Base-by-base conservation (phyloP, 2,888 invertebrate species). In the Molanna angustata region DNA sequence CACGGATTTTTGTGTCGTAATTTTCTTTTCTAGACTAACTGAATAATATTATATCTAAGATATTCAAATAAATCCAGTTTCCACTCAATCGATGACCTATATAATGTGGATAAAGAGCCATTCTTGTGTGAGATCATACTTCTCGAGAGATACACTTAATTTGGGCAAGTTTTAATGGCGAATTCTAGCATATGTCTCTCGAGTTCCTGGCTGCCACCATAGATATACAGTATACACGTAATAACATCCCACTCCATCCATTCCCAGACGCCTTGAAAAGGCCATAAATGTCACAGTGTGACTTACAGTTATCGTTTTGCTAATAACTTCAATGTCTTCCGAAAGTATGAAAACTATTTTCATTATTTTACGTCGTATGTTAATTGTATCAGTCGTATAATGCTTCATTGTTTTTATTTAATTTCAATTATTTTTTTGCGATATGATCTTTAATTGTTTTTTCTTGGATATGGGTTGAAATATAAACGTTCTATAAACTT, bases 281-380 rank as follows among this genome's bases (percentile, higher is more conserved):
- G 56, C 49, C 45, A 56, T 56, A 48, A 56, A 56, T 33, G 56
- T 56, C 56, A 14, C 48, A 31, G 31, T n/a, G 21, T 52, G 44
- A 56, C 22, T 50, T 20, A 52, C 52, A 46, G 52, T 37, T 37
- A 37, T 37, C 18, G 37, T 37, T 37, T 37, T 37, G 18, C 37
- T 37, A 37, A 37, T 37, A 37, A 37, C 37, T 37, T 37, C 37
- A 37, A 37, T 17, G 37, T 16, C 37, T 37, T 37, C n/a, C n/a
- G 37, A 37, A 18, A 37, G 37, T 37, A 18, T 37, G 16, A 37
- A 37, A n/a, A n/a, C n/a, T n/a, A n/a, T n/a, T n/a, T n/a, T n/a
- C n/a, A n/a, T n/a, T n/a, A n/a, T n/a, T n/a, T n/a, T n/a, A 27
- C 27, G 11, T 27, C 4, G 11, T 27, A 7, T 27, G 4, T 27